phyloP scores from a whole-genome alignment of 2,888 invertebrate species.

The Ochropleura plecta region DNA sequence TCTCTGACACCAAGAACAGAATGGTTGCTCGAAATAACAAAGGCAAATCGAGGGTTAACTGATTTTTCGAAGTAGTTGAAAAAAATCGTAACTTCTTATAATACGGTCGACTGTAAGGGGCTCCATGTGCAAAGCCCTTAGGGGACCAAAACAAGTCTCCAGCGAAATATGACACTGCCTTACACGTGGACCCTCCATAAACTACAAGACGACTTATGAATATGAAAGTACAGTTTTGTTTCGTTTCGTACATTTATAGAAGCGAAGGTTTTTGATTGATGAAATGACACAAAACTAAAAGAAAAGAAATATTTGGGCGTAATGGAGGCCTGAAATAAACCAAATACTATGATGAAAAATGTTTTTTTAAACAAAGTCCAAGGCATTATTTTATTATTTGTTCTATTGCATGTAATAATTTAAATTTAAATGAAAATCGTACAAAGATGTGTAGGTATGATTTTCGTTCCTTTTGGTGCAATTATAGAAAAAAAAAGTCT shows the following conservation, averaged over 20 bases:
- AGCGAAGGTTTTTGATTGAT: neutral
- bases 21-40: too few relatives aligned
- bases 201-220: slow-evolving; percentile 9
- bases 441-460: neutral
- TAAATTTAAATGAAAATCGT: neutral
- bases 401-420: neutral
- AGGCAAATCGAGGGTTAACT: too few relatives aligned
- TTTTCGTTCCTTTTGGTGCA: slow-evolving; percentile 12
- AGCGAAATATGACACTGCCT: too few relatives aligned
- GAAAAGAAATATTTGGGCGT: neutral
- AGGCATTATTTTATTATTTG: slow-evolving; percentile 40
- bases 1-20: too few relatives aligned
- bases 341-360: slow-evolving; percentile 10
- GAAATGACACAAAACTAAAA: neutral
- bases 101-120: too few relatives aligned
- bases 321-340: slow-evolving; percentile 6
- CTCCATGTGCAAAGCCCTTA: too few relatives aligned
- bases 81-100: too few relatives aligned
- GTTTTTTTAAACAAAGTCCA: slow-evolving; percentile 15
- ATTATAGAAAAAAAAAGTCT: slow-evolving; percentile 1
- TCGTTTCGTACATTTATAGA: neutral
- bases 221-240: slow-evolving; percentile 6
- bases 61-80: too few relatives aligned
- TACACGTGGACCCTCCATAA: too few relatives aligned
- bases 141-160: too few relatives aligned